Conservation (phyloP, 2,797 vertebrate species). For the Peromyscus attwateri region DNA sequence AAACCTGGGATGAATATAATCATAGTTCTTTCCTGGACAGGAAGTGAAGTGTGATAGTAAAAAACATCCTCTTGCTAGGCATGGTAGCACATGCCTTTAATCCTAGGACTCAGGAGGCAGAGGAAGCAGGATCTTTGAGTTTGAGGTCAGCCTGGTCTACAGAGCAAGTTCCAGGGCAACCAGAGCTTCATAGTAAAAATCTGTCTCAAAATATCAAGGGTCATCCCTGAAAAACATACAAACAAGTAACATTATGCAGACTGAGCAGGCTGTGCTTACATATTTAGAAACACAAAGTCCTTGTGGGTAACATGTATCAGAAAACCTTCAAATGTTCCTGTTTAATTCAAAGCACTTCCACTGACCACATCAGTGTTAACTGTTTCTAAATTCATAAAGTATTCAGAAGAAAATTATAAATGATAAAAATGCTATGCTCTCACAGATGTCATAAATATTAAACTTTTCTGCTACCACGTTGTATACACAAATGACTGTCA, state of each 20-base stretch:
- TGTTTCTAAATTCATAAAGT: conserved; percentile 44
- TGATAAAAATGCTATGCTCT: background rate
- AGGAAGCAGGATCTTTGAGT: background rate
- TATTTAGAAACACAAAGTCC: background rate
- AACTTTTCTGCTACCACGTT: background rate
- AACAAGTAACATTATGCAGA: background rate
- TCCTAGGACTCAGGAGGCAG: background rate
- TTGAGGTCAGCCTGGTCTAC: background rate
- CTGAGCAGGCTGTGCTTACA: background rate
- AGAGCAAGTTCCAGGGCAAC: background rate
- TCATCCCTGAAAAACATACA: background rate
- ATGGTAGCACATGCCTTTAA: background rate
- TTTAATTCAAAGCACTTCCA: conserved; percentile 11
- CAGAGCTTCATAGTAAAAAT: background rate
- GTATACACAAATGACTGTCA: background rate
- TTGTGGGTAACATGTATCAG: background rate
- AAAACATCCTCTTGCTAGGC: background rate
- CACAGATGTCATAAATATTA: background rate
- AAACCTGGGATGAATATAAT: background rate
- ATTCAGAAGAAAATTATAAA: conserved; percentile 38
- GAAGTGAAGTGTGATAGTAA: background rate
- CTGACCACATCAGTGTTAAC: background rate
- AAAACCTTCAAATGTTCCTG: background rate
- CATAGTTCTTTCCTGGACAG: conserved; percentile 11
- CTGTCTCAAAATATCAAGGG: background rate